Evolutionary conservation across 2,888 invertebrate species (phyloP).

Genomic region (Exephanes ischioxanthus): DNA sequence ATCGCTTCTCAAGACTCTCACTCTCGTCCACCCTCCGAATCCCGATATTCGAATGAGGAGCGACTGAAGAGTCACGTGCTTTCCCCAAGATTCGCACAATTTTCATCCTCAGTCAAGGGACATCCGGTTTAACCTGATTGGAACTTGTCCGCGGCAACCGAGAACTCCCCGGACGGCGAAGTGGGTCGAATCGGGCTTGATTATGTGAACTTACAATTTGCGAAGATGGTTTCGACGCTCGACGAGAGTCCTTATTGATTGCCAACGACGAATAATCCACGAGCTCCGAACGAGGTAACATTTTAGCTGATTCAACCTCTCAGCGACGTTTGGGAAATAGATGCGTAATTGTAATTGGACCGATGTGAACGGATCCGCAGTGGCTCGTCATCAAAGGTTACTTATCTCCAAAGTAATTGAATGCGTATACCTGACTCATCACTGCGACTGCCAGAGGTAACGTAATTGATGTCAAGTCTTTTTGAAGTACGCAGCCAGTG

Average conservation of each 20-base stretch:
- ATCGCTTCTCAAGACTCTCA: background rate
- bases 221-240: constrained; percentile 12
- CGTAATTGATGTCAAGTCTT: constrained; percentile 13
- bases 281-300: background rate
- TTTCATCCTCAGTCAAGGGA: constrained; percentile 37
- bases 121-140: constrained; percentile 65
- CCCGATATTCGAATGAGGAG: background rate
- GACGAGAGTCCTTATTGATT: constrained; percentile 53
- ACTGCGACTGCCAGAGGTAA: background rate
- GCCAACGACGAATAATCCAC: constrained; percentile 37
- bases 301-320: background rate
- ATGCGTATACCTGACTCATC: background rate
- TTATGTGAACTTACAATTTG: constrained; percentile 47
- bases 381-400: background rate
- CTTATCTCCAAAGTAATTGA: background rate
- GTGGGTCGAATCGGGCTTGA: constrained; percentile 19
- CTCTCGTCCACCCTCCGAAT: background rate
- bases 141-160: constrained; percentile 56
- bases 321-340: background rate
- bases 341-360: background rate
- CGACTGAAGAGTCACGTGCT: background rate
- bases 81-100: background rate
- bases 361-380: background rate
- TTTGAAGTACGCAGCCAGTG: background rate
- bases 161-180: constrained; percentile 11